Evolutionary conservation across 2,888 invertebrate genomes (phyloP).

Genomic region (Linnaemya tessellans): DNA sequence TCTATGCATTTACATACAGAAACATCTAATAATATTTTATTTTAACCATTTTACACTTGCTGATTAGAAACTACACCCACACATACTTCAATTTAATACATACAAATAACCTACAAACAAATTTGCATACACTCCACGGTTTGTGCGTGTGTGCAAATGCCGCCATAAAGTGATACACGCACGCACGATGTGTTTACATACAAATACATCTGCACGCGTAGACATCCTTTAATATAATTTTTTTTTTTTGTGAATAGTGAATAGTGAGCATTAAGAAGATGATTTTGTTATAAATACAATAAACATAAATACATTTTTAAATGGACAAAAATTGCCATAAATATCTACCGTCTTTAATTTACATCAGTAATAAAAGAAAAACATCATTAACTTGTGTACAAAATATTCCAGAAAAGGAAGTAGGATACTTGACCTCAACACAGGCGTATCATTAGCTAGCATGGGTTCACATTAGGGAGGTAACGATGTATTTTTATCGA

Average conservation of each 20-base stretch:
- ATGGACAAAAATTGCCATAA: conserved; percentile 40
- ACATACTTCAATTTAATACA: neutral
- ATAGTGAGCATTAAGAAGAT: conserved; percentile 45
- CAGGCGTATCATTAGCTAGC: no score
- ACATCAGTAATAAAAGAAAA: neutral
- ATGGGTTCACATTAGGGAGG: no score
- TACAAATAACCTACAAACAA: neutral
- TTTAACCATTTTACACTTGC: conserved; percentile 30
- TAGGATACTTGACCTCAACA: no score
- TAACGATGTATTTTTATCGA: no score
- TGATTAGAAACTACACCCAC: conserved; percentile 10
- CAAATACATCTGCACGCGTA: neutral
- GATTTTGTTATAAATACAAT: conserved; percentile 44
- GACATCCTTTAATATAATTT: conserved; percentile 15
- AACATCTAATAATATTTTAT: conserved; percentile 1
- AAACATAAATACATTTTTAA: conserved; percentile 5
- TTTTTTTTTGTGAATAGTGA: conserved; percentile 42
- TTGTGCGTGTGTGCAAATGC: neutral
- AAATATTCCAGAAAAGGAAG: no score
- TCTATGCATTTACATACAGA: conserved; percentile 10
- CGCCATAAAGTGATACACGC: conserved; percentile 1
- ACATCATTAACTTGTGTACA: no score
- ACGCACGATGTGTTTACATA: neutral
- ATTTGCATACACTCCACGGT: neutral
- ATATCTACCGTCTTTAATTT: neutral